Evolutionary conservation across 2,888 invertebrate species (phyloP), one percentile per base, ranked within the genome.

Genomic region (Zeuzera pyrina): DNA sequence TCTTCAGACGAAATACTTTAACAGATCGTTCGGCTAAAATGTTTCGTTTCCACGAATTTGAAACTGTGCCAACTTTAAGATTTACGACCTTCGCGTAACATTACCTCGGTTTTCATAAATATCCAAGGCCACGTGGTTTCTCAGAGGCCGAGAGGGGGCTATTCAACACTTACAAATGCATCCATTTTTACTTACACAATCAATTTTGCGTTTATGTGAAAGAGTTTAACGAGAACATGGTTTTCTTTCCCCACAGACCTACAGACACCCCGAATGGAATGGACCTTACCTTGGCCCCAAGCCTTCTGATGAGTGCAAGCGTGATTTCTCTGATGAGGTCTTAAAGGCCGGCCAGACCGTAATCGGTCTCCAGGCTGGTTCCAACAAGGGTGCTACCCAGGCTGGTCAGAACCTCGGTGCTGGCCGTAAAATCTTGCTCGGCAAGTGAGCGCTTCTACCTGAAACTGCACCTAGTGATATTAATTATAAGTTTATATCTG

Each of bases 381-480:
- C 91, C 70, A 98, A 98, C 90, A 95, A 97, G 83, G 97, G 97
- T 25, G 97, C 97, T 52, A 91, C 92, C 39, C 97, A 97, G 78
- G 90, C 95, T 15, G 97, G 97, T 15, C 89, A 89, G 70, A 97
- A 93, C 77, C 86, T 96, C 37, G 97, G 97, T 42, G 94, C 94
- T 45, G 89, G 92, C 52, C 91, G 95, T 66, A 94, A 95, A 76
- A 95, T 95, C 83, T 87, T 95, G 62, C 86, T 95, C 67, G 94
- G 94, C 87, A 95, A 95, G 89, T 95, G 88, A 88, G 61, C 52
- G 44, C 38, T 36, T 36, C 38, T 33, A 47, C 42, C 16, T 31
- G 30, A 29, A 42, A 47, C 38, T 49, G 47, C 59, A 55, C 47
- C 61, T 66, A 76, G 83, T 83, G 83, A 83, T 83, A 83, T 64